phyloP scores from a whole-genome alignment of 2,113 vertebrate species.

The Elephas maximus region DNA sequence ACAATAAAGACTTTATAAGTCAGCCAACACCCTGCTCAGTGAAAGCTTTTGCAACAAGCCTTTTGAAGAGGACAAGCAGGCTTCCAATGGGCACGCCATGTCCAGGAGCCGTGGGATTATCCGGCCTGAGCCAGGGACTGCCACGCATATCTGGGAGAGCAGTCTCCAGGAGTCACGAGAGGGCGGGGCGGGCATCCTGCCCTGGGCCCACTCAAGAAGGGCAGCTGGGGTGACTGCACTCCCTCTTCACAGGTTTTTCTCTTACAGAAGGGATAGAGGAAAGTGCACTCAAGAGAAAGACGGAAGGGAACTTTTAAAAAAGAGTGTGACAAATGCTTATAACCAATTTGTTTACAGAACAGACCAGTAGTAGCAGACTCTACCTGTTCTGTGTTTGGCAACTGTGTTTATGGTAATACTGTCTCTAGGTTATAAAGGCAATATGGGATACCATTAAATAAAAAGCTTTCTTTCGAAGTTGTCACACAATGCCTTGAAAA shows the following conservation, averaged over 20 bases:
- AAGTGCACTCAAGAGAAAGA: background rate
- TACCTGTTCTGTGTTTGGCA: background rate
- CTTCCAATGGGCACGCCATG: background rate
- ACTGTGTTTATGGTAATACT: background rate
- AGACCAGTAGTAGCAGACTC: background rate
- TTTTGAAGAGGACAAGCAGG: background rate
- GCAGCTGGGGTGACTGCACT: background rate
- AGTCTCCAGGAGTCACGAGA: rapidly evolving
- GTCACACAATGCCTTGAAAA: background rate
- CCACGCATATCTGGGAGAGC: rapidly evolving
- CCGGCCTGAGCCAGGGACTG: background rate
- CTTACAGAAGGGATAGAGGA: background rate
- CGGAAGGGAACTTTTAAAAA: background rate
- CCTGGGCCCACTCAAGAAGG: too few species aligned
- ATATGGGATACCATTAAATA: background rate
- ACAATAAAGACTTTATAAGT: background rate
- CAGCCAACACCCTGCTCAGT: background rate
- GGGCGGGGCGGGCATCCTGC: background rate
- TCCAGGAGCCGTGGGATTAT: background rate
- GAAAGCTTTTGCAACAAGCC: background rate
- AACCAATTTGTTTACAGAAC: background rate
- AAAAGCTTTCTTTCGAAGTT: background rate
- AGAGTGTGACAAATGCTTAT: background rate
- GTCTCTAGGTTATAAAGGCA: background rate
- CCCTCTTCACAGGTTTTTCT: background rate